Evolutionary conservation across 1,140 invertebrate species (phyloP), one percentile per base, ranked within the genome.

Genomic region (Limonius californicus): DNA sequence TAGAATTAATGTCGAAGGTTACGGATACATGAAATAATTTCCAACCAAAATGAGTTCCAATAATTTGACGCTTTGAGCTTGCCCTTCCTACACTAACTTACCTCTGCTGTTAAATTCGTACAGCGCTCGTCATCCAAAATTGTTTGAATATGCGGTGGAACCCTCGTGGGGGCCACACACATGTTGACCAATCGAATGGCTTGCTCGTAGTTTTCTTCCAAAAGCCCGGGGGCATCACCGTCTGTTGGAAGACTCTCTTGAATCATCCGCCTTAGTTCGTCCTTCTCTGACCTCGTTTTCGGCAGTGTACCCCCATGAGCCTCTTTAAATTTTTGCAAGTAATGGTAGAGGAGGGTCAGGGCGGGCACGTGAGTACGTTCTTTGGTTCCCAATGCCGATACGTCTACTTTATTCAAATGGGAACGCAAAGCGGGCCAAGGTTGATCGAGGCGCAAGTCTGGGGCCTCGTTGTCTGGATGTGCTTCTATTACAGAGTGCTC

Each of bases 191-290:
- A 91, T 79, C 85, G 89, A 6, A 95, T 82, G 9, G 95, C 95
- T 84, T 99, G 96, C 73, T 94, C 90, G 81, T 97, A 96, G 78
- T 98, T 98, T 75, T 99, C 96, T 74, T 98, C 94, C 62, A 87
- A 87, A 11, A 90, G 79, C 45, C 82, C 83, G 58, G 85, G 78
- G 43, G 82, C 89, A 69, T 89, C 81, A 65, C 91, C 88, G 79
- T 90, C 87, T 67, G 68, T 73, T 58, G 72, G 66, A 14, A 62
- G 63, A 71, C 89, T 88, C 70, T 82, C 76, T 74, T 81, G 81
- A 39, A 98, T 90, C 59, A 91, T 79, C 63, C 89, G 79, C 65
- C 86, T 88, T n/a, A 99, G 81, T 70, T 85, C 77, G 62, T 85
- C 84, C 75, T 97, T 97, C 68, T 97, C 91, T 71, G 86, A 87